A percentile compares a stretch with the other conserved stretches of the same genome.
Conservation (phyloP, 2,797 vertebrate genomes). For the Danio kyathit region DNA sequence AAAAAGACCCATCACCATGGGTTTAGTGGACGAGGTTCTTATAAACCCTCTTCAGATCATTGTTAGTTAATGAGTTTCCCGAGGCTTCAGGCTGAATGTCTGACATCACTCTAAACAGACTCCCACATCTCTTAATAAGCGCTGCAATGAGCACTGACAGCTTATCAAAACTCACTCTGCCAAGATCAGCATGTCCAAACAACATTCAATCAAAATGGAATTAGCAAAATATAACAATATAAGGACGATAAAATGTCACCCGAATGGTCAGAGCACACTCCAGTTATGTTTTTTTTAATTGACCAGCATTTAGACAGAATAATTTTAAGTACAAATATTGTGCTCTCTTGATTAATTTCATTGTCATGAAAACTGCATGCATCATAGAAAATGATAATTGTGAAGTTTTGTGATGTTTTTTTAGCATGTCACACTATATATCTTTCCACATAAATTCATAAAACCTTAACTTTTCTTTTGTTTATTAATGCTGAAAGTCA, state of each 20-base stretch:
- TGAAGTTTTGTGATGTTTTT: too few relatives aligned
- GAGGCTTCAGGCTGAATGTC: neutral
- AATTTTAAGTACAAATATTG: too few relatives aligned
- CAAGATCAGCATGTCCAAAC: constrained; percentile 29
- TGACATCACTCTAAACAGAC: constrained; percentile 23
- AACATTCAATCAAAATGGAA: constrained; percentile 7
- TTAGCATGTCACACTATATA: too few relatives aligned
- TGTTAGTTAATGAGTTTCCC: constrained; percentile 19
- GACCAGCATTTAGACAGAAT: too few relatives aligned
- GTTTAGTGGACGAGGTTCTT: neutral
- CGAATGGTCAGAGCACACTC: neutral
- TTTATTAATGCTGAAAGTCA: neutral
- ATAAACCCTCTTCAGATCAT: neutral
- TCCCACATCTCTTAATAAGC: constrained; percentile 9
- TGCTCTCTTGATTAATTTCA: too few relatives aligned
- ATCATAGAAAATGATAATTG: too few relatives aligned
- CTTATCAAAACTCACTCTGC: constrained; percentile 14
- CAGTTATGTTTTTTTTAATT: neutral
- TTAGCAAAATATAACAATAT: neutral
- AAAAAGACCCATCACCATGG: neutral
- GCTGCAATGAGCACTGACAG: constrained; percentile 18
- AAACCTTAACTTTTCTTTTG: neutral
- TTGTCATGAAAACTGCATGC: too few relatives aligned
- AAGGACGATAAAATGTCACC: neutral
- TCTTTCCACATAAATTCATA: neutral